Percentiles rank a stretch among this genome's conserved stretches.
These are phyloP conservation scores for Campylomormyrus numenius DNA, from an alignment of 2,113 vertebrate genomes.

Conservation along the genomic window DNA sequence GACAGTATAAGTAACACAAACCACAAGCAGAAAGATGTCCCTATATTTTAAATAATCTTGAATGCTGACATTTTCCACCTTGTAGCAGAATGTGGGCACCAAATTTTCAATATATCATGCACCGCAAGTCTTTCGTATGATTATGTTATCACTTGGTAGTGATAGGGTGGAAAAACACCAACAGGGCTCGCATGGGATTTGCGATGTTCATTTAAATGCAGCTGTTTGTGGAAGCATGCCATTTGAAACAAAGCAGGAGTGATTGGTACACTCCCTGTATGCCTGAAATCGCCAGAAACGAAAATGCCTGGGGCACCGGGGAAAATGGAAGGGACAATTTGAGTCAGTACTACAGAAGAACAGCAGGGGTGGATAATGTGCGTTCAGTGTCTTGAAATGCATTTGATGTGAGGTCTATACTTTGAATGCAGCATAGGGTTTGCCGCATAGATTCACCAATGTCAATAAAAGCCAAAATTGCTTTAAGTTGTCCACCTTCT, in stretches of 20 bases:
- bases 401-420: background rate
- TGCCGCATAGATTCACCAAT: background rate
- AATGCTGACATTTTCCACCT: background rate
- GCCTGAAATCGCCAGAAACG: background rate
- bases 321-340: conserved; percentile 9
- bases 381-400: background rate
- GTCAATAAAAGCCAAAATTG: background rate
- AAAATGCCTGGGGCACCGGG: background rate
- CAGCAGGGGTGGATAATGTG: background rate
- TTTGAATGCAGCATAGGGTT: background rate
- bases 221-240: background rate
- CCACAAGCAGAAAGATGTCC: background rate
- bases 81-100: background rate
- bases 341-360: background rate
- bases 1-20: background rate
- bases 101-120: background rate
- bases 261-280: background rate
- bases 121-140: background rate
- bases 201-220: background rate
- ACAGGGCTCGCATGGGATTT: background rate
- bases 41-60: background rate
- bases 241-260: background rate
- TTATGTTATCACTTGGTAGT: background rate
- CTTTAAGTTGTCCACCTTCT: background rate
- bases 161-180: background rate